phyloP scores from a whole-genome alignment of 1,140 invertebrate species.

The Polypedilum vanderplanki region DNA sequence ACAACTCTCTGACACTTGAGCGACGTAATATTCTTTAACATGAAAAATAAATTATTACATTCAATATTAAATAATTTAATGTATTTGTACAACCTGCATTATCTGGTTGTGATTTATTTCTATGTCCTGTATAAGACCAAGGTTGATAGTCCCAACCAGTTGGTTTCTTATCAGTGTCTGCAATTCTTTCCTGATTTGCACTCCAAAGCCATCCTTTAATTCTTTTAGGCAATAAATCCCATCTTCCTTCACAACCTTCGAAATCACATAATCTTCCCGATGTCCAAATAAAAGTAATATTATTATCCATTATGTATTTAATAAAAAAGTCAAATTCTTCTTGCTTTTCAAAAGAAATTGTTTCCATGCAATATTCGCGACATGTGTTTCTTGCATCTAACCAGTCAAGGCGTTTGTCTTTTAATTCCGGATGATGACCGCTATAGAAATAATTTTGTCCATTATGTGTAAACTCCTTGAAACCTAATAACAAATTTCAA shows the following conservation, averaged over 20 bases:
- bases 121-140: constrained; percentile 31
- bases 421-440: constrained; percentile 29
- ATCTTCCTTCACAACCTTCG: not conserved
- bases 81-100: constrained; percentile 27
- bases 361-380: constrained; percentile 31
- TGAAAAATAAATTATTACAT: not conserved
- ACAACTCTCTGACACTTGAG: constrained; percentile 78
- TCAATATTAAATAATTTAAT: not conserved
- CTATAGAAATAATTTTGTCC: constrained; percentile 31
- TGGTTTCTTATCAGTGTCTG: constrained; percentile 28
- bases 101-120: constrained; percentile 30
- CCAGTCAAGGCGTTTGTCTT: constrained; percentile 30
- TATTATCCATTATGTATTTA: constrained; percentile 30
- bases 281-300: constrained; percentile 5
- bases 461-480: constrained; percentile 30
- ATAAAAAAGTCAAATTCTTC: constrained; percentile 30
- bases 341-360: constrained; percentile 31
- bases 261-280: not conserved
- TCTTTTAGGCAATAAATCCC: constrained; percentile 7
- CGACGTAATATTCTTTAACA: constrained; percentile 75
- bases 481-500: constrained; percentile 29
- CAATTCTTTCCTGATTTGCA: not conserved
- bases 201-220: constrained; percentile 10
- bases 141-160: constrained; percentile 30
- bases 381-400: constrained; percentile 31